These are phyloP conservation scores for Halcyon chelicuti DNA, from an alignment of 2,797 vertebrate genomes.

Conservation along the genomic window DNA sequence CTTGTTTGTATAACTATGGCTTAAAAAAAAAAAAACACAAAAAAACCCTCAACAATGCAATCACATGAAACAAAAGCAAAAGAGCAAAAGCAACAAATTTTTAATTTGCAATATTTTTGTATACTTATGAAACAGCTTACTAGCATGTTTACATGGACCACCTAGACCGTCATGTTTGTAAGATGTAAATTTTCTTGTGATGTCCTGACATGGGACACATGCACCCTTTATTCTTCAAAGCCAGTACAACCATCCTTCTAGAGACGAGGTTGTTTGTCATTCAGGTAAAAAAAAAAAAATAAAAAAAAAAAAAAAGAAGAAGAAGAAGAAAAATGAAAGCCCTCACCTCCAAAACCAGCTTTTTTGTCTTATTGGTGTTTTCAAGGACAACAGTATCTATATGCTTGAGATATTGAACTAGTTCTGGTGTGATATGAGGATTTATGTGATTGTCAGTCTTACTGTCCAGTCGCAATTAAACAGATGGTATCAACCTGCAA, in stretches of 20 bases:
- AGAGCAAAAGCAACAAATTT: not conserved
- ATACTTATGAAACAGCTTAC: not conserved
- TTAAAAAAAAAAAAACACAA: no score
- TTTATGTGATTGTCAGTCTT: constrained; percentile 45
- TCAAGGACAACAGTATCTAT: not conserved
- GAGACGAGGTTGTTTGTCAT: not conserved
- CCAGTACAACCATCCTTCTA: not conserved
- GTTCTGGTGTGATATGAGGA: constrained; percentile 25
- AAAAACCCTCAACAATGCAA: no score
- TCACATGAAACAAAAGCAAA: not conserved
- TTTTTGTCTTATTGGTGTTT: not conserved
- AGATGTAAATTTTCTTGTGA: not conserved
- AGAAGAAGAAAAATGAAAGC: not conserved
- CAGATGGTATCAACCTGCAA: constrained; percentile 42
- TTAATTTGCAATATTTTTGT: not conserved
- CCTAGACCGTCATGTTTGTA: not conserved
- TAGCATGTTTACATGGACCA: not conserved
- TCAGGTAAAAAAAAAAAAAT: not conserved
- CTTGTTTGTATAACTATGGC: not conserved
- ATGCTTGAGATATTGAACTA: not conserved
- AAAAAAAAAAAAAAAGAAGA: not conserved
- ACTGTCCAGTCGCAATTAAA: constrained; percentile 23
- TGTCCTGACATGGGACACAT: not conserved
- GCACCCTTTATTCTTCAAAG: not conserved
- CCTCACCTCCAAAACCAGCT: not conserved